Base-by-base conservation (phyloP, 2,888 invertebrate genomes). In the Drosophila maculinotata region DNA sequence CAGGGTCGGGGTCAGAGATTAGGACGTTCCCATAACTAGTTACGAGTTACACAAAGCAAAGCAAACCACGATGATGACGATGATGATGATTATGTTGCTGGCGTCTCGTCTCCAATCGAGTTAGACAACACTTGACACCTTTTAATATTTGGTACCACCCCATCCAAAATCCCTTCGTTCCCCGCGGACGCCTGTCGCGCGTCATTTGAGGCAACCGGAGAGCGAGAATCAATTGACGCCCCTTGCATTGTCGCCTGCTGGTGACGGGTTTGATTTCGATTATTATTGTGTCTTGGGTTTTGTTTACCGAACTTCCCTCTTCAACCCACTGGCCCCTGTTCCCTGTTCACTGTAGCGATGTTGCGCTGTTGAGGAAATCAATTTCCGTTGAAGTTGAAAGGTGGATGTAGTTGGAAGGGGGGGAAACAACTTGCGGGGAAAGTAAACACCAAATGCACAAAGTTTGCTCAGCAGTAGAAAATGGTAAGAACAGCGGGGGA, bases 211-310 rank as follows among this genome's bases (percentile, higher is more conserved):
- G 30, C 44, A 39, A 41, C 9, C 17, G n/a, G 38, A 63, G 31
- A 45, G 47, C 51, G 45, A 54, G 44, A 42, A 49, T 63, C 58
- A 63, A 74, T 74, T 52, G 74, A 57, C 53, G 53, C 41, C 44
- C 17, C 53, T 53, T 53, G 71, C 66, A 51, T 56, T 60, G 71
- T 71, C 72, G 83, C 66, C 72, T 80, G 85, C 69, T 69, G 59
- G 51, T 84, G 85, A 81, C 75, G 84, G 79, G 76, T 80, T 81
- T 76, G 74, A 80, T 81, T 81, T 81, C 81, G 85, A 79, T 79
- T 79, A 81, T 79, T 81, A 74, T 75, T 74, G 76, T 76, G 74
- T 76, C 76, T 81, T 74, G 82, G 74, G 71, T 70, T 69, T 81
- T 84, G 80, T 81, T 84, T 81, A 71, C 81, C 78, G 66, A 59